Percentiles rank a stretch among this genome's conserved stretches.
Conservation (phyloP, 2,113 vertebrate species). For the Leptobrachium leishanense region DNA sequence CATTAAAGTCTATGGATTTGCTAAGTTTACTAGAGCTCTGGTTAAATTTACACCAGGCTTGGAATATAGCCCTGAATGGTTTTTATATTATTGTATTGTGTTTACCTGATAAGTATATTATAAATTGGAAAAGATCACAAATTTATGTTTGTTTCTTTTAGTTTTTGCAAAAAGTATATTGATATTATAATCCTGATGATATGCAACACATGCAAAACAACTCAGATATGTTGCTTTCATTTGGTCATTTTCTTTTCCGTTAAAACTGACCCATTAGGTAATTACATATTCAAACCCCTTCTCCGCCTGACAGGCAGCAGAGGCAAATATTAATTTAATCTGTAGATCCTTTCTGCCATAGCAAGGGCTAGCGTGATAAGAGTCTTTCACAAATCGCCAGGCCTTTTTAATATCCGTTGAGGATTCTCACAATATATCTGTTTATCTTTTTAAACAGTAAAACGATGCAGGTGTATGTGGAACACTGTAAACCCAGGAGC, state of each 20-base stretch:
- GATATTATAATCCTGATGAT: background rate
- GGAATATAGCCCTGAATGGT: too few species aligned
- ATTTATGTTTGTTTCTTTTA: too few species aligned
- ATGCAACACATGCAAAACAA: background rate
- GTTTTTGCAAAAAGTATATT: too few species aligned
- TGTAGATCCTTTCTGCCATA: background rate
- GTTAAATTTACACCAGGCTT: too few species aligned
- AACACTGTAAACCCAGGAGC: background rate
- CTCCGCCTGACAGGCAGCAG: background rate
- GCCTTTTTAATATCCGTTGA: constrained; percentile 16
- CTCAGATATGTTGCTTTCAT: background rate
- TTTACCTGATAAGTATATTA: too few species aligned
- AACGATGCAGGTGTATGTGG: constrained; percentile 16
- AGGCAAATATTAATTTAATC: background rate
- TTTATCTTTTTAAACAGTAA: constrained; percentile 14
- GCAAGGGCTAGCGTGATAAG: constrained; percentile 17
- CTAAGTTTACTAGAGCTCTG: too few species aligned
- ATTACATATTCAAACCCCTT: constrained; percentile 7
- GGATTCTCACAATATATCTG: background rate
- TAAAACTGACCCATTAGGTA: background rate
- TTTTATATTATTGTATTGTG: too few species aligned
- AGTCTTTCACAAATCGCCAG: background rate
- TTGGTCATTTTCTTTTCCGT: background rate
- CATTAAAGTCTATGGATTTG: too few species aligned
- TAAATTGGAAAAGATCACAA: too few species aligned